Evolutionary conservation across 1,140 invertebrate genomes (phyloP).

Genomic region (Pseudobourletiella spinata): DNA sequence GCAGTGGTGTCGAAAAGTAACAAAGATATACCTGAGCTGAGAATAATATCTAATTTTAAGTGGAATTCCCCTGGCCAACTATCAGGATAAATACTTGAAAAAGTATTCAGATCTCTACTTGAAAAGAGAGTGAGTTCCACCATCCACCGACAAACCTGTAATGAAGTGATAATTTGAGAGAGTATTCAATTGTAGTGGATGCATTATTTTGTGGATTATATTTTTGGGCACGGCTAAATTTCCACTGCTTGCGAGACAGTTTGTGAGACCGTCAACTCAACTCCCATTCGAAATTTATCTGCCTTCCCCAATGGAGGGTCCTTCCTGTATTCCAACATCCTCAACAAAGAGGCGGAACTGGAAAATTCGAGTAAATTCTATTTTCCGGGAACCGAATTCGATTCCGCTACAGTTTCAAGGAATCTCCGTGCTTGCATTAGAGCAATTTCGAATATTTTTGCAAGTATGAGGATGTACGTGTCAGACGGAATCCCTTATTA

Average conservation of each 20-base stretch:
- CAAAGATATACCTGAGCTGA: conserved; percentile 38
- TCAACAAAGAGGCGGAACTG: conserved; percentile 45
- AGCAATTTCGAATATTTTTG: conserved; percentile 53
- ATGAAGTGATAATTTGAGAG: not conserved
- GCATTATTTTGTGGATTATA: conserved; percentile 59
- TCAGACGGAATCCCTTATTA: conserved; percentile 32
- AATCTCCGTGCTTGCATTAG: conserved; percentile 48
- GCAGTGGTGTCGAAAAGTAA: no score
- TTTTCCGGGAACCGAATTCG: conserved; percentile 63
- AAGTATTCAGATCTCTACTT: conserved; percentile 72
- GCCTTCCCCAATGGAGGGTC: conserved; percentile 72
- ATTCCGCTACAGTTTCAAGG: conserved; percentile 59
- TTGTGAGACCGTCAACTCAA: conserved; percentile 59
- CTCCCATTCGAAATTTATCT: conserved; percentile 60
- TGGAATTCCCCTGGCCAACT: conserved; percentile 62
- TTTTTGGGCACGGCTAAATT: conserved; percentile 55
- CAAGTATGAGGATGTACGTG: conserved; percentile 31
- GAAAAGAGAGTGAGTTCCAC: conserved; percentile 11
- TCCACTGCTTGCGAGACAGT: conserved; percentile 51
- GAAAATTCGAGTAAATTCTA: conserved; percentile 45
- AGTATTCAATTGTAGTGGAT: conserved; percentile 45
- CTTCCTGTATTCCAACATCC: conserved; percentile 56
- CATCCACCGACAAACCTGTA: no score
- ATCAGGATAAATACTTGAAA: conserved; percentile 61
- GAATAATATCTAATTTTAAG: conserved; percentile 53